Conservation (phyloP, 2,113 vertebrate genomes). For the Cisticola juncidis region DNA sequence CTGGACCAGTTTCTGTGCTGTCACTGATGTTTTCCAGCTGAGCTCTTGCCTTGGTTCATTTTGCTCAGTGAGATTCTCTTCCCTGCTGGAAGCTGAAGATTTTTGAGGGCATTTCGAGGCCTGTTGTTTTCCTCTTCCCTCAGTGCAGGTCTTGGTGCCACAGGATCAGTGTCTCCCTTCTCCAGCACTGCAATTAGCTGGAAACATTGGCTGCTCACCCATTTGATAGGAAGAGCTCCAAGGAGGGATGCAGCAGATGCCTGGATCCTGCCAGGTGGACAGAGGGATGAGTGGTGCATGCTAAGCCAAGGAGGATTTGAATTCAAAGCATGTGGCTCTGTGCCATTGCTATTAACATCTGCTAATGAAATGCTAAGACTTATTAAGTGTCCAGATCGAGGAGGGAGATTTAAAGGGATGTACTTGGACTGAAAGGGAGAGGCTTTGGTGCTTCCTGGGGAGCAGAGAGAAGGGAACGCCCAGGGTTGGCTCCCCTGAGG, state of each 20-base stretch:
- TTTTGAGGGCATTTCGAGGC: not conserved
- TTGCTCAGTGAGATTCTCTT: not conserved
- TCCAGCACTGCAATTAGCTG: not conserved
- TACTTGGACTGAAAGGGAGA: not conserved
- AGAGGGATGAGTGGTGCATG: not conserved
- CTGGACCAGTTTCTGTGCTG: not conserved
- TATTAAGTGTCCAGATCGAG: not conserved
- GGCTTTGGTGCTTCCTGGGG: not conserved
- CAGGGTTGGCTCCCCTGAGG: not conserved
- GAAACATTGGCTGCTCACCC: not conserved
- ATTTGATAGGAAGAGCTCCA: not conserved
- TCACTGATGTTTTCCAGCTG: not conserved
- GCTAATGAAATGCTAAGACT: constrained; percentile 41
- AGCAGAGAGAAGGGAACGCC: not conserved
- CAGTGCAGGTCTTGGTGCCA: not conserved
- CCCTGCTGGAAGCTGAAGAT: not conserved
- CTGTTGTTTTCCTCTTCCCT: not conserved
- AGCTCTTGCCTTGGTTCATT: not conserved
- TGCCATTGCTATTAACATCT: constrained; percentile 14
- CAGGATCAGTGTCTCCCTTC: not conserved
- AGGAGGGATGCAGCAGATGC: not conserved
- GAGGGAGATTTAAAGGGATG: not conserved
- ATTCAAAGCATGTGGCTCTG: constrained; percentile 18
- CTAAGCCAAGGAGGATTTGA: not conserved
- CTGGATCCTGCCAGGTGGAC: not conserved